These are phyloP conservation scores for Eciton burchellii DNA, from an alignment of 1,140 invertebrate species.

Conservation along the genomic window DNA sequence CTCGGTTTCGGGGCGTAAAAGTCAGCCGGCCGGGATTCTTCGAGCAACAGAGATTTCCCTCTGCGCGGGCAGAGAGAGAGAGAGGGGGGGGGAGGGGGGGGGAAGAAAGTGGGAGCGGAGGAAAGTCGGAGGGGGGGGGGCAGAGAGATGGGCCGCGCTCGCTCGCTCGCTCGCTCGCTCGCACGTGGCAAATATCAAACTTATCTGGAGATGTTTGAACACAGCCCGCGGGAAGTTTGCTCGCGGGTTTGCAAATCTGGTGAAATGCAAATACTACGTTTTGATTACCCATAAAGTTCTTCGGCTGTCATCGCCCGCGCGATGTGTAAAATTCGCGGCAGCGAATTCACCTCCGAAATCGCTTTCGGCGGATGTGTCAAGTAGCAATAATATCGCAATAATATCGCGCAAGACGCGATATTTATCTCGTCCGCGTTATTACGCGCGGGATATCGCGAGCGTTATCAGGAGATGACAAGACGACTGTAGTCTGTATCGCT, in stretches of 20 bases:
- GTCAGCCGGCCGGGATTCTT: slow-evolving; percentile 42
- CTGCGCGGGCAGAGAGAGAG: neutral
- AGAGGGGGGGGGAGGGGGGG: slow-evolving; percentile 2
- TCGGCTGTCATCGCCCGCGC: neutral
- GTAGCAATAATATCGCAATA: neutral
- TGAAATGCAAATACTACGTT: slow-evolving; percentile 49
- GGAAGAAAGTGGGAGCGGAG: neutral
- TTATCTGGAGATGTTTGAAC: slow-evolving; percentile 62
- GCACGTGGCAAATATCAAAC: slow-evolving; percentile 62
- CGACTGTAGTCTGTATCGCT: neutral
- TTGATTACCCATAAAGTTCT: slow-evolving; percentile 57
- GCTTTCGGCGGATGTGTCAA: slow-evolving; percentile 13
- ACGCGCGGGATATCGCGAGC: neutral
- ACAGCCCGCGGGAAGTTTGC: slow-evolving; percentile 57
- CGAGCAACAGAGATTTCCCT: slow-evolving; percentile 4
- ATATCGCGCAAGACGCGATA: slow-evolving; percentile 1
- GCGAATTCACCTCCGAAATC: slow-evolving; percentile 15
- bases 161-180: no score
- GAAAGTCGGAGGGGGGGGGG: slow-evolving; percentile 8
- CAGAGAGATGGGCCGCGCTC: slow-evolving; percentile 36
- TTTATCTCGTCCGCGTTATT: neutral
- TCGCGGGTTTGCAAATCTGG: slow-evolving; percentile 45
- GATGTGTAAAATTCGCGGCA: slow-evolving; percentile 31
- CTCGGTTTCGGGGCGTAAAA: slow-evolving; percentile 43
- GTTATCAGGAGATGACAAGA: no score